Evolutionary conservation across 2,113 vertebrate species (phyloP).

Genomic region (Aspidoscelis tigris): DNA sequence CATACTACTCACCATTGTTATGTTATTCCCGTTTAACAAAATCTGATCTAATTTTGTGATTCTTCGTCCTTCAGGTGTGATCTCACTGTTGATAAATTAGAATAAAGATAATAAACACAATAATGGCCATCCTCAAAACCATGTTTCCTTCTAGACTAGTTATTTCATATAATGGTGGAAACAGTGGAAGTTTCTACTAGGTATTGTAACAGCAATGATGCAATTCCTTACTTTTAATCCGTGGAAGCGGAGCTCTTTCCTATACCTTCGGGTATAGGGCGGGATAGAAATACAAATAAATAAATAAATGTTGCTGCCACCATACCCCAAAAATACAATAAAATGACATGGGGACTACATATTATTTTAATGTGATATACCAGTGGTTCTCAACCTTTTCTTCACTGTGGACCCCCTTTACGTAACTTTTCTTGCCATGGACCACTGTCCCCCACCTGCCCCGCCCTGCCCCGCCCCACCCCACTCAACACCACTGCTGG

Average conservation of each 20-base stretch:
- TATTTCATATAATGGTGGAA: neutral
- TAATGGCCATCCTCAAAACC: neutral
- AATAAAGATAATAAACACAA: neutral
- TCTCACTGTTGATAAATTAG: slow-evolving; percentile 81
- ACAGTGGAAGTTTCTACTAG: neutral
- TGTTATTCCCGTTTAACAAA: slow-evolving; percentile 96
- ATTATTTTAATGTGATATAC: too few relatives aligned
- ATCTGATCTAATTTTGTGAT: slow-evolving; percentile 99
- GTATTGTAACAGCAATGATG: neutral
- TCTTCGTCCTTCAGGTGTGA: slow-evolving; percentile 94
- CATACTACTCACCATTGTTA: slow-evolving; percentile 90
- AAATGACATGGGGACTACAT: neutral
- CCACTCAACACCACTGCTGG: too few relatives aligned
- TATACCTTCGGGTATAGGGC: too few relatives aligned
- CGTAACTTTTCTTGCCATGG: too few relatives aligned
- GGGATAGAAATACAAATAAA: too few relatives aligned
- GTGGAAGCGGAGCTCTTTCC: neutral
- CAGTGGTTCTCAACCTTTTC: too few relatives aligned
- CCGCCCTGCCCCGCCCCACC: too few relatives aligned
- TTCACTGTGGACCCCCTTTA: too few relatives aligned
- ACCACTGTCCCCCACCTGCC: too few relatives aligned
- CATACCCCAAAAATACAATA: neutral
- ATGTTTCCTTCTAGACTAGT: slow-evolving; percentile 2
- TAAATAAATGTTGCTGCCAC: too few relatives aligned
- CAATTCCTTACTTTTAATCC: neutral